These are phyloP conservation scores for Andrena hattorfiana DNA, from an alignment of 2,888 invertebrate genomes.

Conservation along the genomic window DNA sequence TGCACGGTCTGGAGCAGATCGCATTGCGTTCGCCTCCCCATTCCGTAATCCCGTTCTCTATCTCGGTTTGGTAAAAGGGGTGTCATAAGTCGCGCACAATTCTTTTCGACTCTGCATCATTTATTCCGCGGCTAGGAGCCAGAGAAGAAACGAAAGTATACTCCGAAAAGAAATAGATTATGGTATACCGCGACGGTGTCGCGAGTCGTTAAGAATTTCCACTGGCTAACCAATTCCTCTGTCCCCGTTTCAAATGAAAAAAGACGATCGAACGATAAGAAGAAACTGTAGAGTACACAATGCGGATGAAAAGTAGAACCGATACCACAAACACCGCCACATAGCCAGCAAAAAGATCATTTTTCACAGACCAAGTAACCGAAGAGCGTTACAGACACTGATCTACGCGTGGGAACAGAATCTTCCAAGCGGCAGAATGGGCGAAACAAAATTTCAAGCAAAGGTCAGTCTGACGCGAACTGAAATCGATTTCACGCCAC, in stretches of 20 bases:
- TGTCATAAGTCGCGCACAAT: conserved; percentile 29
- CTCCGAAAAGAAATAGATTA: conserved; percentile 8
- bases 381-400: neutral
- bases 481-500: conserved; percentile 39
- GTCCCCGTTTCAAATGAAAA: neutral
- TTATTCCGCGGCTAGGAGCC: conserved; percentile 3
- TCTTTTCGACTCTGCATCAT: neutral
- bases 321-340: neutral
- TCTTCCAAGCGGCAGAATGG: neutral
- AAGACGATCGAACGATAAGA: neutral
- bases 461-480: conserved; percentile 15
- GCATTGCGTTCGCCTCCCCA: no score
- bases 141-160: neutral
- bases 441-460: neutral
- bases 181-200: neutral
- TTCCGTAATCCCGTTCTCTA: neutral
- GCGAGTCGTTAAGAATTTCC: conserved; percentile 31
- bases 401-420: neutral
- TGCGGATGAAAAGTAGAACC: neutral
- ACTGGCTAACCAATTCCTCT: neutral
- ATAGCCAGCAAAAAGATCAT: neutral
- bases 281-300: neutral
- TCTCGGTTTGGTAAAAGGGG: neutral
- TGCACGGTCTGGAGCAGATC: neutral
- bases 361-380: neutral